These are phyloP conservation scores for Dicroscelio sp. DNA, from an alignment of 2,888 invertebrate genomes.

Conservation along the genomic window DNA sequence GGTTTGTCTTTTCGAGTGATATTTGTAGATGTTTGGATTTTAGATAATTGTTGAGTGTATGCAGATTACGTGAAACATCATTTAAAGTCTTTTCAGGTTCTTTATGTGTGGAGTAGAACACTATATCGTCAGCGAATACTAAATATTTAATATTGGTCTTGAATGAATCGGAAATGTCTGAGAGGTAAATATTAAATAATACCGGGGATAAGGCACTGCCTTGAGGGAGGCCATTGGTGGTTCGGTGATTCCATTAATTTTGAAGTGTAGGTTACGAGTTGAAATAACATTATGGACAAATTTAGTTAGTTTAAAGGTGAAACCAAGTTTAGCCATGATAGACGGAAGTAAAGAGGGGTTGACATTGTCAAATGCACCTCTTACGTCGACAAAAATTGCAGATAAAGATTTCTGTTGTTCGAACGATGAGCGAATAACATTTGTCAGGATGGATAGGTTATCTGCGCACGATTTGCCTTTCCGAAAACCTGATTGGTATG, in stretches of 20 bases:
- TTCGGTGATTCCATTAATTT: background rate
- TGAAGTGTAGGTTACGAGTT: too few species aligned
- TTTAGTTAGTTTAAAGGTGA: background rate
- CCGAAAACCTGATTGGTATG: background rate
- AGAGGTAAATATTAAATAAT: too few species aligned
- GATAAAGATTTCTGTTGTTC: background rate
- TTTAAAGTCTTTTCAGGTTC: too few species aligned
- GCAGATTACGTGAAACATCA: too few species aligned
- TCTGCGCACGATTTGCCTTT: too few species aligned
- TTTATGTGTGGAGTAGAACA: too few species aligned
- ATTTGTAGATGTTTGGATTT: too few species aligned
- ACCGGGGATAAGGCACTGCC: background rate
- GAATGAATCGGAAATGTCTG: too few species aligned
- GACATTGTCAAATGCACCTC: constrained; percentile 1
- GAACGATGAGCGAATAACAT: background rate
- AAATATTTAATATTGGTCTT: too few species aligned
- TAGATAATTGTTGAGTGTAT: too few species aligned
- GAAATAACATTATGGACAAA: background rate
- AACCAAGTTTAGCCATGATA: background rate
- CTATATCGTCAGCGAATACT: too few species aligned
- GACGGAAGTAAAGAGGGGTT: background rate
- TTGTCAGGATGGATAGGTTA: background rate
- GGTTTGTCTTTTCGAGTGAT: too few species aligned
- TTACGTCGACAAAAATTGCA: background rate
- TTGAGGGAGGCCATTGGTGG: constrained; percentile 1